Conservation (phyloP, 2,888 invertebrate species). For the Aradus depressus region DNA sequence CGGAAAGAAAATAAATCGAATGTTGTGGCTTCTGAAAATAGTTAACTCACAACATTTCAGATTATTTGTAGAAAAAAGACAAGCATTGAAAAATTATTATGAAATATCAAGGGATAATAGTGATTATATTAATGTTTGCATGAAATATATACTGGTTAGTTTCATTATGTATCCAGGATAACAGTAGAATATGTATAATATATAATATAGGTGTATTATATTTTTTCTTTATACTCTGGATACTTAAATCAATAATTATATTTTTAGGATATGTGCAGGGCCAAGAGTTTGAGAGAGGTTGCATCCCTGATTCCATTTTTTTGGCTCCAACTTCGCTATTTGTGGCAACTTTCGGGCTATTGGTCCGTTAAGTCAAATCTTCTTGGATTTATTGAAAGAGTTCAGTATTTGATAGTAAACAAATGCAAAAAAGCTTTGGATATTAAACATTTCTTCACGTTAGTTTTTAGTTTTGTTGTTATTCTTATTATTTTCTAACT, state of each 20-base stretch:
- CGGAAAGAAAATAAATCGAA: constrained; percentile 4
- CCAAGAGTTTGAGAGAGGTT: constrained; percentile 2
- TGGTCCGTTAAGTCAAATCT: constrained; percentile 11
- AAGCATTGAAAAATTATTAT: constrained; percentile 6
- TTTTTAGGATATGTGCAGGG: constrained; percentile 9
- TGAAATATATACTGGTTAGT: constrained; percentile 3
- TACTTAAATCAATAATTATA: no score
- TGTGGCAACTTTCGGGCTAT: constrained; percentile 12
- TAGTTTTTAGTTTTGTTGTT: no score
- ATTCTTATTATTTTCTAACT: no score
- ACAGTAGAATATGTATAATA: background rate
- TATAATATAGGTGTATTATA: background rate
- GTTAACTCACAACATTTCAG: background rate
- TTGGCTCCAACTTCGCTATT: constrained; percentile 1
- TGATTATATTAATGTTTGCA: constrained; percentile 5
- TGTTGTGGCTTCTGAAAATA: background rate
- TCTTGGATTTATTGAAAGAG: constrained; percentile 10
- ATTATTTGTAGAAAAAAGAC: background rate
- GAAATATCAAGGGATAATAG: constrained; percentile 9
- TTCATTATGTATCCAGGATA: background rate
- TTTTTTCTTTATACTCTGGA: no score
- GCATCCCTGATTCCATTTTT: constrained; percentile 5
- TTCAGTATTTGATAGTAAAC: constrained; percentile 11
- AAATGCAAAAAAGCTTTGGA: constrained; percentile 10
- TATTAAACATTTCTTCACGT: constrained; percentile 10